Evolutionary conservation across 1,140 invertebrate genomes (phyloP), one percentile per base, ranked within the genome.

Genomic region (Triops longicaudatus): DNA sequence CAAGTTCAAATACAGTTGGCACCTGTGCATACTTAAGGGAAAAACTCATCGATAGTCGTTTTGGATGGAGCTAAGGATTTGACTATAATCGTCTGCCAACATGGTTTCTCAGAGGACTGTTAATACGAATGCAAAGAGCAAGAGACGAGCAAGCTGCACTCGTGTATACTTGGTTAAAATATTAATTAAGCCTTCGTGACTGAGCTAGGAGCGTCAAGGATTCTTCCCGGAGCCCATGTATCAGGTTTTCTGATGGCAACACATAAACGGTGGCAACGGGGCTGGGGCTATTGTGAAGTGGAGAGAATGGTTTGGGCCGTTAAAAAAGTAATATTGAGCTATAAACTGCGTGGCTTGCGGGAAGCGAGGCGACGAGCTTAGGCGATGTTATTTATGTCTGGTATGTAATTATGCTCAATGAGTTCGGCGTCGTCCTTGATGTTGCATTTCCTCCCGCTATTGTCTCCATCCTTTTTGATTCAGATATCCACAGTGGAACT

Each of bases 171-270:
- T 22, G 50, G 6, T 22, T 63, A 63, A 37, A 63, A 63, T 63
- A 63, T 63, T 63, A 63, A 63, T 63, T 63, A 63, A 63, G 50
- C 50, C 50, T 63, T 63, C 50, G 50, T 63, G 50, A 63, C 50
- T 22, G 50, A 7, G 31, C 31, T 37, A 7, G 31, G 31, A 37
- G 31, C 31, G 31, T 37, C 31, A 37, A 37, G 31, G 31, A 37
- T 37, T n/a, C 31, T 37, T 37, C 2, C 2, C 2, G 7, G 7
- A 37, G 14, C 50, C 14, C 50, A 0, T 63, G 50, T 14, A 63
- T 63, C 50, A 63, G 50, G 50, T 63, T n/a, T n/a, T 63, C 50
- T 63, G 6, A 14, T 11, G 50, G 50, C 3, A 14, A 63, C 50
- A 63, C n/a, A n/a, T 63, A 7, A 22, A 63, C 50, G 50, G 50